Percentiles rank a stretch among this genome's conserved stretches.
Evolutionary conservation across 2,113 vertebrate species (phyloP).

Genomic region (Carassius gibelio): DNA sequence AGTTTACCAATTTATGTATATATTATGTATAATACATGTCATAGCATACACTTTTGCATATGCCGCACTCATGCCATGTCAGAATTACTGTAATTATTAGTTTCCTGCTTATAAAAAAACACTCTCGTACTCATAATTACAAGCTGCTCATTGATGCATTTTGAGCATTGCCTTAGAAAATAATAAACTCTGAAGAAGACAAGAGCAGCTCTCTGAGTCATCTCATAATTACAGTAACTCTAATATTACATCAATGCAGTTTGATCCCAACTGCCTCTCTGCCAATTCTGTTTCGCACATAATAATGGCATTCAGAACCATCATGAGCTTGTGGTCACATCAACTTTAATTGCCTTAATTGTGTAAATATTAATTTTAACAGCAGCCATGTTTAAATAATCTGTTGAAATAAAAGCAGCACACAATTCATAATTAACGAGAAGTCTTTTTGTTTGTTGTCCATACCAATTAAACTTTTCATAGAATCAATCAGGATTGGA

Average conservation of each 20-base stretch:
- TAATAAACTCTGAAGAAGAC: neutral
- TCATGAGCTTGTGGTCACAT: neutral
- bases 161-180: neutral
- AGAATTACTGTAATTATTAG: neutral
- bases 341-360: conserved; percentile 12
- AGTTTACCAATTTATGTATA: too few species aligned
- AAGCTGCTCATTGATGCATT: neutral
- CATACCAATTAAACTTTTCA: neutral
- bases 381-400: neutral
- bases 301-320: neutral
- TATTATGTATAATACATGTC: neutral
- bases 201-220: neutral
- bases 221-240: conserved; percentile 16
- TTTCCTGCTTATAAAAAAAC: neutral
- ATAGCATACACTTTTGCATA: neutral
- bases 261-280: neutral
- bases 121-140: neutral
- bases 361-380: neutral
- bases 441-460: neutral
- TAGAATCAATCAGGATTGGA: conserved; percentile 62
- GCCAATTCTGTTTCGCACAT: neutral
- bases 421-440: neutral
- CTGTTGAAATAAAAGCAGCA: neutral
- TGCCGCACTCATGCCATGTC: neutral
- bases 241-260: too few species aligned